Base-by-base conservation (phyloP, 2,888 invertebrate genomes). In the Plagodis pulveraria region DNA sequence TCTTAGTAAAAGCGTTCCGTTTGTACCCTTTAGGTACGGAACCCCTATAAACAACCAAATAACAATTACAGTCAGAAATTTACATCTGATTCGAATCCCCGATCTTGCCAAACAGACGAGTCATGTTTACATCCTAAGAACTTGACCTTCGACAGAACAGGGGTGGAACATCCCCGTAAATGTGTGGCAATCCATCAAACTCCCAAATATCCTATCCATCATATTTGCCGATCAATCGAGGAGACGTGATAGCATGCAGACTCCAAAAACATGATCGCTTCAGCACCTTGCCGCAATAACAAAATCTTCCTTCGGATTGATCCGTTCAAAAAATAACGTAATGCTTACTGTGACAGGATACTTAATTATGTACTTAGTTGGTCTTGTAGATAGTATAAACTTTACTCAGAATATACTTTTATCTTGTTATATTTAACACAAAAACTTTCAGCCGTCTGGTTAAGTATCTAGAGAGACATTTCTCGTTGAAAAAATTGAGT, bases 161-260 rank as follows among this genome's bases (percentile, higher is more conserved):
- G 48, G 46, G 46, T 52, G 47, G 62, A 66, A 65, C 50, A 50
- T 63, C 58, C 59, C 49, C 57, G 46, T 61, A 63, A 69, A 71
- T 61, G 55, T 52, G 53, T 58, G 56, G 49, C 66, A 66, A 76
- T 77, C 74, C 59, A 72, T 77, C 74, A 70, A 57, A 43, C 58
- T 45, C 35, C 49, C 50, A 46, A 38, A 44, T 55, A 56, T 22
- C 40, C 66, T 46, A 79, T 80, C 73, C 72, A 79, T 79, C 77
- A 73, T 67, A 70, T 63, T 62, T 65, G 61, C 71, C 76, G 80
- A 80, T 77, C 72, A 77, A 82, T 81, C 75, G 78, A 75, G 69
- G 66, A 64, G 62, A 72, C 73, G 74, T 80, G 77, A 67, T 71
- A 65, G 61, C 8, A 50, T 11, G 45, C 32, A 7, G 40, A 33